Evolutionary conservation across 92 coral and sea anemone genomes (phyloP), one percentile per base, ranked within the genome.

Genomic region (Phymanthus crucifer): DNA sequence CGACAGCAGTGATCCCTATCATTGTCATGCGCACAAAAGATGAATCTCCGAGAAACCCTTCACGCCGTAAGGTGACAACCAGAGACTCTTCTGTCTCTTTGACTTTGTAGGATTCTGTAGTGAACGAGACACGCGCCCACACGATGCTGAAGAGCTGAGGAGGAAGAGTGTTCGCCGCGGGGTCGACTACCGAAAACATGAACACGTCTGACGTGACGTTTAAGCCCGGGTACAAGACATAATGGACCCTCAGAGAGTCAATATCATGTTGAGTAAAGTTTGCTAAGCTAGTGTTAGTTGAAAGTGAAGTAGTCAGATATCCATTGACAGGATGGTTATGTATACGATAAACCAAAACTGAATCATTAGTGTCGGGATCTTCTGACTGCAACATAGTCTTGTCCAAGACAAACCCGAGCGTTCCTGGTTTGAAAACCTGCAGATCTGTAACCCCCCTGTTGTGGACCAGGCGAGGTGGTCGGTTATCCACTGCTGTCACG

Each of bases 201-300:
- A 96, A 96, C 45, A 85, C 89, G 83, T 96, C 99, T 46, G 94
- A 86, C 1, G 99, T 93, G n/a, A 93, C 93, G 52, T 86, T 87
- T 19, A 83, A 50, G 6, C 84, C 87, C 17, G 90, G 66, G 40
- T 56, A 58, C 16, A 96, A 86, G 46, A 93, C 83, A 69, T 93
- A 96, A 27, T 85, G 83, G 29, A 96, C 65, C 34, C 73, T 56
- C 24, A 82, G 87, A 2, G 76, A 43, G 47, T 93, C 84, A 36
- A 93, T 74, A 27, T 93, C 93, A 17, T 80, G 70, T 43, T 96
- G 99, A 43, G 93, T 87, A 21, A 96, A 96, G 74, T 84, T 87
- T 0, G 75, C 36, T 38, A 91, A 47, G 40, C 83, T 79, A 29
- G 75, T 76, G 40, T 87, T 88, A 61, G 80, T 64, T 7, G 75